Base-by-base conservation (phyloP, 2,888 invertebrate species). In the Leptinotarsa haldemani region DNA sequence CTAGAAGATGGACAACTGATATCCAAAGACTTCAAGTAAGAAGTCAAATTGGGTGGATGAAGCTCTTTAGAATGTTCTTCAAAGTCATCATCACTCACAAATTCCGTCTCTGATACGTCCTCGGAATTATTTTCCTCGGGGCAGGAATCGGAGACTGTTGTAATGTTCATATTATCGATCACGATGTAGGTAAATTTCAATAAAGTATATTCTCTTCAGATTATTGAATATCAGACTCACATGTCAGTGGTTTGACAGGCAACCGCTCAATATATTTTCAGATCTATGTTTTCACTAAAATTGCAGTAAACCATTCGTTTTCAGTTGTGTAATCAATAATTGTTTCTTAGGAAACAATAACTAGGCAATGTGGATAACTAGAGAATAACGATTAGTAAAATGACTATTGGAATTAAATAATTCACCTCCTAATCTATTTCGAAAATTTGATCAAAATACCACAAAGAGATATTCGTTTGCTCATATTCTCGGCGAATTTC, bases 1-100 rank as follows among this genome's bases (percentile, higher is more conserved):
- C 61, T 61, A 9, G 68, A 67, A 50, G 66, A 53, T 20, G 64
- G 64, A 18, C 64, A n/a, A 16, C 25, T 65, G 25, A 69, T 73
- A 69, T 69, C 56, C 25, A 73, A 64, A 65, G 68, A 72, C 18
- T 66, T 58, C 53, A 71, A 61, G 18, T 58, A 65, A 3, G 25
- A 22, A 1, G 15, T 18, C 12, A 22, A 25, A 18, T 53, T 30
- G 12, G 16, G 46, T 52, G 67, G 25, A 25, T 50, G 52, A 63
- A 47, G 40, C 22, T 72, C 68, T 40, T 63, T 30, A 46, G 25
- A 48, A 18, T 52, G 48, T n/a, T 70, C 52, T n/a, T 67, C 53
- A 16, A 7, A 53, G n/a, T 61, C 64, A 63, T 67, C 70, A n/a
- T n/a, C 30, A 9, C 58, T 30, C 18, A 18, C 46, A 46, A 53